A percentile compares a stretch with the other conserved stretches of the same genome.
Conservation (phyloP, 2,888 invertebrate species). For the Apeira syringaria region DNA sequence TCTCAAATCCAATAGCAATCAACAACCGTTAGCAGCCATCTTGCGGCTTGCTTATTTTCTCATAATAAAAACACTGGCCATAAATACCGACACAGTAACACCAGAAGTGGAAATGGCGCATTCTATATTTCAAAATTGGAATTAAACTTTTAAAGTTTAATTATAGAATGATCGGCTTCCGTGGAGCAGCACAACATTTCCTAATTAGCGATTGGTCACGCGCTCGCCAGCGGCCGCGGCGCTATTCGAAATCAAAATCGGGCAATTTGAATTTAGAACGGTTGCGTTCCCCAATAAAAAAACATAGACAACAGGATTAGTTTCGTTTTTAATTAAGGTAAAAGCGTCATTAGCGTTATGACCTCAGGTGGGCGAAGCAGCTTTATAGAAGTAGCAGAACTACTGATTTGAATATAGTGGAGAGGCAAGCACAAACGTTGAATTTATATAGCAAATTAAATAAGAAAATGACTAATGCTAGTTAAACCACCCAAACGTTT, state of each 20-base stretch:
- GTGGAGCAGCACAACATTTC: constrained; percentile 63
- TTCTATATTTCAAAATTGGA: constrained; percentile 71
- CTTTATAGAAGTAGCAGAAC: constrained; percentile 7
- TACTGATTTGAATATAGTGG: too few relatives aligned
- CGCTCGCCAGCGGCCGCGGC: constrained; percentile 61
- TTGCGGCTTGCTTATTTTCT: constrained; percentile 17
- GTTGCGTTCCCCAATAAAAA: constrained; percentile 52
- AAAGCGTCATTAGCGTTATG: constrained; percentile 43
- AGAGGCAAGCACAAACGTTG: too few relatives aligned
- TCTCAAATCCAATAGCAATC: constrained; percentile 25
- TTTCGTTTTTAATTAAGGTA: constrained; percentile 48
- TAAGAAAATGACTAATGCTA: too few relatives aligned
- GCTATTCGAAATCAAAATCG: constrained; percentile 68
- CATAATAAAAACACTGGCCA: constrained; percentile 28
- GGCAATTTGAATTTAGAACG: constrained; percentile 79
- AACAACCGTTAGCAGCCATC: constrained; percentile 27
- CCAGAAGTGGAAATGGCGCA: constrained; percentile 68
- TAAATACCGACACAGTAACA: constrained; percentile 61
- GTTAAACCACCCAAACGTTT: too few relatives aligned
- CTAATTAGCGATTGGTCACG: constrained; percentile 83
- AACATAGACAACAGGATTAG: constrained; percentile 48
- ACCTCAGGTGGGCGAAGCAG: constrained; percentile 9
- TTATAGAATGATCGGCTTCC: constrained; percentile 78
- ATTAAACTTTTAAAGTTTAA: constrained; percentile 75
- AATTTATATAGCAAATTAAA: too few relatives aligned